phyloP scores from a whole-genome alignment of 2,888 invertebrate genomes.

The Pilophorus perplexus region DNA sequence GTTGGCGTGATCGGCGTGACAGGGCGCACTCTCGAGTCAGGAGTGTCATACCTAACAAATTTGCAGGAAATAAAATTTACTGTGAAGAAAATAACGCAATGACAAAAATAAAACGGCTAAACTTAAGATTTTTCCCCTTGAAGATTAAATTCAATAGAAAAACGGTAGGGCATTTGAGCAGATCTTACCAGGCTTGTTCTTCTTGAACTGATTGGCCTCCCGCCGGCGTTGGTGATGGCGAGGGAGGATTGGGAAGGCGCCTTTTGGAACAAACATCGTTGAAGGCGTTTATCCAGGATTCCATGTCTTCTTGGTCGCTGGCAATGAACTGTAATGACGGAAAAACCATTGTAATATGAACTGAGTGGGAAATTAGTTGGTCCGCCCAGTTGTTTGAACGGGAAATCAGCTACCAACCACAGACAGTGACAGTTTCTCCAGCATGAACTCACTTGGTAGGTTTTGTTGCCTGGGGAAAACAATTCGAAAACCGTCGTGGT shows the following conservation, averaged over 20 bases:
- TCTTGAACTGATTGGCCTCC: not conserved
- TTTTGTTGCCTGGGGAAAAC: constrained; percentile 51
- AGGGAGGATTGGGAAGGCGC: constrained; percentile 39
- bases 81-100: no score
- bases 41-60: no score
- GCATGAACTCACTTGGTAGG: constrained; percentile 49
- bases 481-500: constrained; percentile 50
- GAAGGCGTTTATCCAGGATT: constrained; percentile 49
- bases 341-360: no score
- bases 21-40: constrained; percentile 47
- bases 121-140: no score
- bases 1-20: constrained; percentile 40
- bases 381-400: no score
- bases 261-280: constrained; percentile 43
- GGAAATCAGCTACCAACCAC: no score
- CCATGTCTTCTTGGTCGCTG: constrained; percentile 49
- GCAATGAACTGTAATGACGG: constrained; percentile 49
- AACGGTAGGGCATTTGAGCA: no score
- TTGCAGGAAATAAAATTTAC: no score
- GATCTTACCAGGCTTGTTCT: constrained; percentile 45
- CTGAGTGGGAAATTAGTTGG: no score
- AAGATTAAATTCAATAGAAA: no score
- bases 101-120: no score
- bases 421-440: no score
- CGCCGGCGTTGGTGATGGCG: constrained; percentile 29